These are phyloP conservation scores for Ypsolopha scabrella DNA, from an alignment of 2,888 invertebrate genomes.

Conservation along the genomic window DNA sequence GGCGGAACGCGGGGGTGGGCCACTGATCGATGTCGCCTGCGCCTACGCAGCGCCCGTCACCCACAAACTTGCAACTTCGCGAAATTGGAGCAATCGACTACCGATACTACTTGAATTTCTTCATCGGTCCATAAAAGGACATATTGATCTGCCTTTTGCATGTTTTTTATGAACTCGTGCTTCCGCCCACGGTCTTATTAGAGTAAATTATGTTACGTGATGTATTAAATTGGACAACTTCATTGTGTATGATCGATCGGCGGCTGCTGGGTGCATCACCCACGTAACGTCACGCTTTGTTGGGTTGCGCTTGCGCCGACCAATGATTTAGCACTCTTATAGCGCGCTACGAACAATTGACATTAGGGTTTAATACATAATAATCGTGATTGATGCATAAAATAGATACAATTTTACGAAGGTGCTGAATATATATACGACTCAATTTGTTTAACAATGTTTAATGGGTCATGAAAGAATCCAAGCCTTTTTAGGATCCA, in stretches of 20 bases:
- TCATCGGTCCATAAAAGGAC: background rate
- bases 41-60: slow-evolving; percentile 20
- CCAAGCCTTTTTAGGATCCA: too few species aligned
- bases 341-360: background rate
- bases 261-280: slow-evolving; percentile 33
- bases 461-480: too few species aligned
- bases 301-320: slow-evolving; percentile 12
- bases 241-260: slow-evolving; percentile 51
- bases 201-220: slow-evolving; percentile 37
- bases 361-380: slow-evolving; percentile 5
- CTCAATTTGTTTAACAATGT: too few species aligned
- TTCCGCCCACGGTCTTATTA: slow-evolving; percentile 34
- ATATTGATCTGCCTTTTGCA: background rate
- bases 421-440: too few species aligned
- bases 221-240: slow-evolving; percentile 51
- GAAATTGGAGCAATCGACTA: slow-evolving; percentile 52
- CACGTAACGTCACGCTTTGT: slow-evolving; percentile 44
- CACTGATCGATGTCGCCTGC: slow-evolving; percentile 1
- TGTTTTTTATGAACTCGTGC: slow-evolving; percentile 13
- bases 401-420: too few species aligned
- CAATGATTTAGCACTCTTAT: background rate
- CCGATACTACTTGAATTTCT: slow-evolving; percentile 12
- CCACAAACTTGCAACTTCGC: slow-evolving; percentile 53
- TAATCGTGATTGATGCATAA: slow-evolving; percentile 12
- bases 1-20: background rate